These are phyloP conservation scores for Drosophila paracracens DNA, from an alignment of 2,888 invertebrate genomes.

Conservation along the genomic window DNA sequence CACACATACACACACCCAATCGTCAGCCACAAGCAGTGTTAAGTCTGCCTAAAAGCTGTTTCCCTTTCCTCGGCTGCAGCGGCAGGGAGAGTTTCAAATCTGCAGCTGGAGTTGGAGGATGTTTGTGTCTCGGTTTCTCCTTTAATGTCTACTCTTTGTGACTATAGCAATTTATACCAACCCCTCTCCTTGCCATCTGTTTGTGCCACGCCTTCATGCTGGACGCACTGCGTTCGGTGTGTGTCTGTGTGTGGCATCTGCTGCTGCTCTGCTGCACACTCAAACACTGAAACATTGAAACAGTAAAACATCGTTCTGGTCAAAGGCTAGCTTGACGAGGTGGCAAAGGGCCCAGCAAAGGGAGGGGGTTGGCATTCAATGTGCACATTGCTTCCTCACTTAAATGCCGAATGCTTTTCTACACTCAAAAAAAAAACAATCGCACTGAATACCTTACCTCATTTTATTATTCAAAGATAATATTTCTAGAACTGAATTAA, in stretches of 20 bases:
- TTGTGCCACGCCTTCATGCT: neutral
- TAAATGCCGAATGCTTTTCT: neutral
- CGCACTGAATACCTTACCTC: neutral
- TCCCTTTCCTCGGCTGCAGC: neutral
- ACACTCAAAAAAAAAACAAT: neutral
- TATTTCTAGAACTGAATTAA: neutral
- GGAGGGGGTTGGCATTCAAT: neutral
- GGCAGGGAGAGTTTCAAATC: conserved; percentile 9
- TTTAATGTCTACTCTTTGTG: neutral
- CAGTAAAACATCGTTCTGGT: conserved; percentile 1
- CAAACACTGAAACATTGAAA: conserved; percentile 6
- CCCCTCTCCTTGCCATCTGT: neutral
- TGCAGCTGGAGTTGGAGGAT: conserved; percentile 11
- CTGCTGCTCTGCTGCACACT: conserved; percentile 1
- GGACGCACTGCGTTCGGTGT: conserved; percentile 11
- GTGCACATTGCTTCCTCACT: neutral
- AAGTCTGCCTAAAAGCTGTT: neutral
- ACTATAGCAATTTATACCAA: neutral
- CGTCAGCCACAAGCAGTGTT: neutral
- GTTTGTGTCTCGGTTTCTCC: conserved; percentile 27
- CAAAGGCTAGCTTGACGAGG: neutral
- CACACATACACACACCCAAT: neutral
- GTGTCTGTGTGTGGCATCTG: neutral
- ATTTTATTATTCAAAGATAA: neutral
- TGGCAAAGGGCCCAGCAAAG: neutral